phyloP scores from a whole-genome alignment of 92 coral and sea anemone species.

The Epizoanthus rinbou region DNA sequence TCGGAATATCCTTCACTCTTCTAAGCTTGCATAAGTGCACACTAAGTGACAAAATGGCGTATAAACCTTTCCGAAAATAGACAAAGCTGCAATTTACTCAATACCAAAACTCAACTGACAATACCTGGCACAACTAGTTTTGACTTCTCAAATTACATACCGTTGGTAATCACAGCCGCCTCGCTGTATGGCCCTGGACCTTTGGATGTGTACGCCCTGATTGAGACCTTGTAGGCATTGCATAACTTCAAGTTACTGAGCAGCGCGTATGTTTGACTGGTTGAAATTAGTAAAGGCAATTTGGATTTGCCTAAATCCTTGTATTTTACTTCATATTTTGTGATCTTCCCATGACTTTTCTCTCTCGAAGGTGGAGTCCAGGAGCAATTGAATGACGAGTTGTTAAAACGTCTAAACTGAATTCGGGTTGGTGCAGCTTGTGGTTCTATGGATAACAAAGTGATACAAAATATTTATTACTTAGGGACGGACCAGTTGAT shows the following conservation, averaged over 20 bases:
- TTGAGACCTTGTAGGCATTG: not conserved
- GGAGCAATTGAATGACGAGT: not conserved
- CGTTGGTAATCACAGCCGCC: not conserved
- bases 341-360: constrained; percentile 24
- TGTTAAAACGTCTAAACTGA: not conserved
- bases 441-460: too few species aligned
- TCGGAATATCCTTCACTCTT: too few species aligned
- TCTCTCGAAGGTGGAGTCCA: constrained; percentile 25
- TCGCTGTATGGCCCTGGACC: constrained; percentile 7
- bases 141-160: not conserved
- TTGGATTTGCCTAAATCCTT: not conserved
- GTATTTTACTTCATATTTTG: not conserved
- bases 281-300: too few species aligned
- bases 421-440: constrained; percentile 12
- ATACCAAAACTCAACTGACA: too few species aligned
- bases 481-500: too few species aligned
- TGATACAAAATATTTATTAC: too few species aligned
- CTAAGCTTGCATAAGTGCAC: too few species aligned
- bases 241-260: not conserved
- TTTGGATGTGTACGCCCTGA: constrained; percentile 3
- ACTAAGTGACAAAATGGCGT: too few species aligned
- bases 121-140: too few species aligned
- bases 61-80: too few species aligned
- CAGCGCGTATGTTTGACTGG: not conserved
- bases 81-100: too few species aligned